phyloP scores from a whole-genome alignment of 2,113 vertebrate genomes.

The Siniperca chuatsi region DNA sequence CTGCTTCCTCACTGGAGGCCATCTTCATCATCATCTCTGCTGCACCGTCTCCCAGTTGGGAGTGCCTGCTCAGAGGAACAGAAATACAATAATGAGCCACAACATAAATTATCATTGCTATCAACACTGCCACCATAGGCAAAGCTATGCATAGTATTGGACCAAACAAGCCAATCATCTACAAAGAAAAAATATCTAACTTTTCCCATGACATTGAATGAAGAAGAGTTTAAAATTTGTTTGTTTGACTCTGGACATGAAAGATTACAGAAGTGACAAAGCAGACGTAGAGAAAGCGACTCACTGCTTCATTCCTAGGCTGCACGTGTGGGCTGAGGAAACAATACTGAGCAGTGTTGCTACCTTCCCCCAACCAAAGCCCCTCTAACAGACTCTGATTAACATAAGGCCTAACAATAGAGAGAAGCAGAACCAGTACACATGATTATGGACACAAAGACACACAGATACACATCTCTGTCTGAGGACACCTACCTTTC shows the following conservation, averaged over 20 bases:
- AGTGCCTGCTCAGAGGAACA: constrained; percentile 80
- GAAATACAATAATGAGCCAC: constrained; percentile 71
- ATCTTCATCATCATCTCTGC: constrained; percentile 86
- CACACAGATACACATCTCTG: constrained; percentile 1
- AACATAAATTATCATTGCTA: constrained; percentile 66
- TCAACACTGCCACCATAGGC: constrained; percentile 53
- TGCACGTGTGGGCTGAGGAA: constrained; percentile 70
- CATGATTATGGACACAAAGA: constrained; percentile 26
- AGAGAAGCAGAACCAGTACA: constrained; percentile 50
- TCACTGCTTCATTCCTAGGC: constrained; percentile 70
- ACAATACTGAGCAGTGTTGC: constrained; percentile 78
- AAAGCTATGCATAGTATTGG: constrained; percentile 70
- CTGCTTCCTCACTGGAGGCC: constrained; percentile 80
- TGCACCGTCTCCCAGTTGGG: constrained; percentile 57
- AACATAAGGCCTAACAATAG: constrained; percentile 75
- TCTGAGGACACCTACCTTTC: constrained; percentile 38
- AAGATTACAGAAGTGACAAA: constrained; percentile 56
- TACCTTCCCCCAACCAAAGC: constrained; percentile 63
- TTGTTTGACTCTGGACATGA: constrained; percentile 32
- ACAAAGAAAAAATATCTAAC: constrained; percentile 34
- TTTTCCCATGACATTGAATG: constrained; percentile 52
- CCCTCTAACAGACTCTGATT: constrained; percentile 71
- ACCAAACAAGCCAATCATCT: constrained; percentile 70
- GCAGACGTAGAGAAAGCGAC: constrained; percentile 49
- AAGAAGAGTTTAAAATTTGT: constrained; percentile 32